phyloP scores from a whole-genome alignment of 2,888 invertebrate genomes.

The Erannis defoliaria region DNA sequence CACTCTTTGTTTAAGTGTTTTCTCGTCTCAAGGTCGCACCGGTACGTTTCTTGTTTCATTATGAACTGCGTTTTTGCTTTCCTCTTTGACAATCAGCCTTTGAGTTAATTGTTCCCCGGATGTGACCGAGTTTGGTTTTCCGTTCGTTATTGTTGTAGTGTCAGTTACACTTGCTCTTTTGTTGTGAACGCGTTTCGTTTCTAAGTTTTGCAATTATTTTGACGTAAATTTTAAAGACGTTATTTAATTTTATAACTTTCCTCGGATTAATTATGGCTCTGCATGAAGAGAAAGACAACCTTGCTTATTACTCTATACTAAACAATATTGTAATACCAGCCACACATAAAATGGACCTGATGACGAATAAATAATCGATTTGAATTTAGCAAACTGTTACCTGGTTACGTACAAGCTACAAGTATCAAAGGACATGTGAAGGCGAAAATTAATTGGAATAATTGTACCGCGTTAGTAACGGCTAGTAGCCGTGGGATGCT shows the following conservation, averaged over 20 bases:
- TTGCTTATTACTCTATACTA: too few species aligned
- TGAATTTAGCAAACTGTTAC: too few species aligned
- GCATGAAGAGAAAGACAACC: too few species aligned
- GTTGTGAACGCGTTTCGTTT: constrained; percentile 32
- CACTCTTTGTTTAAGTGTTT: constrained; percentile 70
- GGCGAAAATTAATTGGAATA: constrained; percentile 36
- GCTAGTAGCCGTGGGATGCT: constrained; percentile 65
- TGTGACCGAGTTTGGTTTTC: constrained; percentile 40
- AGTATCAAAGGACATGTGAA: constrained; percentile 21
- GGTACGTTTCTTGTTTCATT: constrained; percentile 50
- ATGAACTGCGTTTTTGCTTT: constrained; percentile 50
- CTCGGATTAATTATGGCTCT: too few species aligned
- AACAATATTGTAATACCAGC: too few species aligned
- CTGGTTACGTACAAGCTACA: too few species aligned
- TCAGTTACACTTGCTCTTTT: constrained; percentile 36
- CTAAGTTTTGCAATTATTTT: constrained; percentile 5
- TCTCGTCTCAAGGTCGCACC: constrained; percentile 70
- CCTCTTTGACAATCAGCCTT: constrained; percentile 38
- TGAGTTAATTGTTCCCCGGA: constrained; percentile 44
- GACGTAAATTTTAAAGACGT: not conserved
- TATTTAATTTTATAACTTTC: too few species aligned
- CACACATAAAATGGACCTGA: too few species aligned
- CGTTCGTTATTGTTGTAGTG: constrained; percentile 36
- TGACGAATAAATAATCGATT: not conserved
- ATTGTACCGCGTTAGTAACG: constrained; percentile 44